A percentile compares a stretch with the other conserved stretches of the same genome.
phyloP scores from a whole-genome alignment of 2,113 vertebrate genomes.

The Bombycilla garrulus region DNA sequence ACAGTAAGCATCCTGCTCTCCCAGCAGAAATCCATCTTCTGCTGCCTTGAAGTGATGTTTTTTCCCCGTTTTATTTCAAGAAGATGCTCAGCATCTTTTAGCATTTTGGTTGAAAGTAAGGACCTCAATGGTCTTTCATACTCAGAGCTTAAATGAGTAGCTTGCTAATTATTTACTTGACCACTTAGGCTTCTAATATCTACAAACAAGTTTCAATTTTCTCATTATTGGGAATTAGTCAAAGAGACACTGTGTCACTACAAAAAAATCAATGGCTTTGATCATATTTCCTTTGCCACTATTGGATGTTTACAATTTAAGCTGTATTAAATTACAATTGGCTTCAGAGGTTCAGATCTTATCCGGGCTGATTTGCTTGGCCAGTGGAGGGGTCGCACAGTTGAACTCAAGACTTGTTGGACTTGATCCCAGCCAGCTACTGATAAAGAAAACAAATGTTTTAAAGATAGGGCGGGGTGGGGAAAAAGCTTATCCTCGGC shows the following conservation, averaged over 20 bases:
- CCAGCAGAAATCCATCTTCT: neutral
- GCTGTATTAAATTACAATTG: constrained; percentile 42
- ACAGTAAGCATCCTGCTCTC: neutral
- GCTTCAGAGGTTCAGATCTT: constrained; percentile 34
- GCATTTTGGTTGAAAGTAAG: neutral
- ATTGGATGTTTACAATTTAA: constrained; percentile 34
- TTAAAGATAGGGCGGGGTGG: neutral
- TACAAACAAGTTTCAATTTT: constrained; percentile 9
- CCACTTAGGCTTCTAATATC: constrained; percentile 7
- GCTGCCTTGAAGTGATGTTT: neutral
- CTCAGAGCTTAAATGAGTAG: neutral
- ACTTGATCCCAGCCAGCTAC: neutral
- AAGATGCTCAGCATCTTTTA: neutral
- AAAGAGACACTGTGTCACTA: neutral
- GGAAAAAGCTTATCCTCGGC: neutral
- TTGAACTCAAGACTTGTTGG: neutral
- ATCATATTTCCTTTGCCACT: constrained; percentile 36
- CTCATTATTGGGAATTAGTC: constrained; percentile 41
- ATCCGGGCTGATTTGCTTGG: constrained; percentile 27
- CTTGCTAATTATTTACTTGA: constrained; percentile 35
- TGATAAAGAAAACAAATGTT: neutral
- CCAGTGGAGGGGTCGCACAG: neutral
- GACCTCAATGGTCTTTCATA: neutral
- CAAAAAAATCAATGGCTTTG: constrained; percentile 44
- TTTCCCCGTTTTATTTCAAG: neutral